These are phyloP conservation scores for Rhagium mordax DNA, from an alignment of 2,888 invertebrate genomes.

Conservation along the genomic window DNA sequence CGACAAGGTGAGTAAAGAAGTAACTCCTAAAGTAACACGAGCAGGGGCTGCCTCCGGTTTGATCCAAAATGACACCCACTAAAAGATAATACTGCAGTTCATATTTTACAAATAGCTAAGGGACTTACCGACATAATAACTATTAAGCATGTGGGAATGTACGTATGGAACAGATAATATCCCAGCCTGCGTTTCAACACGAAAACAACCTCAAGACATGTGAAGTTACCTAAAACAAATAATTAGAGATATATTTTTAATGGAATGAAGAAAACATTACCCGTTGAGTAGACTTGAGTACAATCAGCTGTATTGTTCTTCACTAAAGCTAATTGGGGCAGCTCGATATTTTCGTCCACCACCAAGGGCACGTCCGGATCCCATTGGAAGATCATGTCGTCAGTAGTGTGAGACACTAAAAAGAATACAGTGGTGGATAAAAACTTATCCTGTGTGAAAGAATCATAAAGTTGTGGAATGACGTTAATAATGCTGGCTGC, in stretches of 20 bases:
- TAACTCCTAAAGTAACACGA: conserved; percentile 92
- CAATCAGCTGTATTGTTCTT: conserved; percentile 93
- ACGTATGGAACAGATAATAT: conserved; percentile 94
- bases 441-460: too few species aligned
- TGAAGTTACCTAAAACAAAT: conserved; percentile 84
- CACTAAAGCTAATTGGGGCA: conserved; percentile 89
- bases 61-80: conserved; percentile 97
- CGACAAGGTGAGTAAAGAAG: conserved; percentile 89
- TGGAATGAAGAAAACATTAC: conserved; percentile 67
- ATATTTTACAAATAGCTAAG: not conserved
- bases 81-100: conserved; percentile 53
- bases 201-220: conserved; percentile 92
- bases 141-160: conserved; percentile 94
- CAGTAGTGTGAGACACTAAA: conserved; percentile 93
- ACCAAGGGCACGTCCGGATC: conserved; percentile 91
- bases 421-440: conserved; percentile 34
- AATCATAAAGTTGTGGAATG: too few species aligned
- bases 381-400: conserved; percentile 95
- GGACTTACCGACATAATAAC: conserved; percentile 93
- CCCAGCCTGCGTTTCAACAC: conserved; percentile 90
- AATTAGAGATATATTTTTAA: not conserved
- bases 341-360: conserved; percentile 90
- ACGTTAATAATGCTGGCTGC: too few species aligned
- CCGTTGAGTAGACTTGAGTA: conserved; percentile 93
- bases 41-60: conserved; percentile 96